These are phyloP conservation scores for Alethe castanea DNA, from an alignment of 2,113 vertebrate species.

Conservation along the genomic window DNA sequence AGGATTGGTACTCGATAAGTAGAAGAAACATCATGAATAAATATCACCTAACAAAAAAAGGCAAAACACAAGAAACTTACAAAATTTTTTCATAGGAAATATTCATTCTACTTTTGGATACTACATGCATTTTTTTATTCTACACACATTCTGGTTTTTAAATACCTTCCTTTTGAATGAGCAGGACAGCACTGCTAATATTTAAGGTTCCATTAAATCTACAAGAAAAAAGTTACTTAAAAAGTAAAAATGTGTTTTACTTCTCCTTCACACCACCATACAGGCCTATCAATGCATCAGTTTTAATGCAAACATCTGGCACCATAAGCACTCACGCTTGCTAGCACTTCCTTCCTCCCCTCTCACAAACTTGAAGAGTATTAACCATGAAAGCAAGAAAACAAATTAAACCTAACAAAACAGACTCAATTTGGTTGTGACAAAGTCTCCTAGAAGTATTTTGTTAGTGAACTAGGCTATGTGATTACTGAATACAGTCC, in stretches of 20 bases:
- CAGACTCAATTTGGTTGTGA: neutral
- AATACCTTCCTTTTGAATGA: neutral
- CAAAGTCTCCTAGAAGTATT: neutral
- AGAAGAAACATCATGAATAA: slow-evolving; percentile 80
- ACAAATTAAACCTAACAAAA: neutral
- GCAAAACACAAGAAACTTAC: neutral
- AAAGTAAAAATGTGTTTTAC: neutral
- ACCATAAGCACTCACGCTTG: neutral
- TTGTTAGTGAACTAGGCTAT: neutral
- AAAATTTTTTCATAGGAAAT: neutral
- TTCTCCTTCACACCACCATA: neutral
- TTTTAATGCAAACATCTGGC: neutral
- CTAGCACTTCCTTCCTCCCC: neutral
- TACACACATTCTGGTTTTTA: neutral
- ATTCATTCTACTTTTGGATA: neutral
- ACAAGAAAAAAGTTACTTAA: neutral
- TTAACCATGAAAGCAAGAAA: neutral
- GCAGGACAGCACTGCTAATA: neutral
- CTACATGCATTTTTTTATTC: neutral
- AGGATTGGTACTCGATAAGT: slow-evolving; percentile 79
- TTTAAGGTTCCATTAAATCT: neutral
- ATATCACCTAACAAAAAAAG: slow-evolving; percentile 73
- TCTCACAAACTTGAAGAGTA: neutral
- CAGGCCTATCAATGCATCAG: neutral
- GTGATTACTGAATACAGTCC: neutral